A percentile compares a stretch with the other conserved stretches of the same genome.
Evolutionary conservation across 2,113 vertebrate species (phyloP).

Genomic region (Tachuris rubrigastra): DNA sequence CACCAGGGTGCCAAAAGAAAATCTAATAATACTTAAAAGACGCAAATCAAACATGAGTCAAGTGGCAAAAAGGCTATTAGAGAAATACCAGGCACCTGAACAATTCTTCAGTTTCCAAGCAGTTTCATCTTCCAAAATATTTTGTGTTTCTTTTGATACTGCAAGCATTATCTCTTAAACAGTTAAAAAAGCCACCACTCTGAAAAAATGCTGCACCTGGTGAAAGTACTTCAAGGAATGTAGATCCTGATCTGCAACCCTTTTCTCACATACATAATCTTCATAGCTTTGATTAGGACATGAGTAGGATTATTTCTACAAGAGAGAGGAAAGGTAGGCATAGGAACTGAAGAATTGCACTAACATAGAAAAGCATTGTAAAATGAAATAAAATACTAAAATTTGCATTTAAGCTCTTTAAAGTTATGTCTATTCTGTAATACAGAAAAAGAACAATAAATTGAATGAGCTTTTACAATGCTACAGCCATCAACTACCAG

Average conservation of each 20-base stretch:
- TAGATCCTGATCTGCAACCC: not conserved
- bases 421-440: not conserved
- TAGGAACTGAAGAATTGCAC: not conserved
- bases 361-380: not conserved
- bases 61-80: not conserved
- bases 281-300: not conserved
- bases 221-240: not conserved
- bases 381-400: not conserved
- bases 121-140: not conserved
- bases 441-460: not conserved
- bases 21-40: not conserved
- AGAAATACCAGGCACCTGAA: not conserved
- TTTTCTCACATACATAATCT: not conserved
- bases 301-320: not conserved
- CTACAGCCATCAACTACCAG: not conserved
- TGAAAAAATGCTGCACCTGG: not conserved
- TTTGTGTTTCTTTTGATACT: not conserved
- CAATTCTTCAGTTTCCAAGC: not conserved
- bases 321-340: not conserved
- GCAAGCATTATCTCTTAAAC: not conserved
- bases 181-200: not conserved
- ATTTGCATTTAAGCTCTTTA: not conserved
- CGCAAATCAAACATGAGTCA: not conserved
- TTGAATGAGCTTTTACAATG: not conserved
- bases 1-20: not conserved